Base-by-base conservation (phyloP, 2,888 invertebrate genomes). In the Schizaphis graminum region DNA sequence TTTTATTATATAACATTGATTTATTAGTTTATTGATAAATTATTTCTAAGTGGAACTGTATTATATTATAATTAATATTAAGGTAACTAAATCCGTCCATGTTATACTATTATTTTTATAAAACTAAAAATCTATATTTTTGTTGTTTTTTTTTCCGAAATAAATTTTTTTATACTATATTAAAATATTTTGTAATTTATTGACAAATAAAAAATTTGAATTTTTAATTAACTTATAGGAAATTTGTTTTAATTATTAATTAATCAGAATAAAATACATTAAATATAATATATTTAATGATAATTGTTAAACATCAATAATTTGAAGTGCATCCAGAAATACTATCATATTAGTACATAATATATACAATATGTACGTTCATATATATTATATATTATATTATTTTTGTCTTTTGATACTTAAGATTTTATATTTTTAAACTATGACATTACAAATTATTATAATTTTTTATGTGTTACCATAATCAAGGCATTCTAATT, bases 71-170 rank as follows among this genome's bases (percentile, higher is more conserved):
- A 77, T 21, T 77, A 35, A 77, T 77, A 77, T 16, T 87, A 67
- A 61, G 49, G 4, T 87, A 44, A 92, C 28, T 21, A 49, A 49
- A 47, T 92, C 86, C 86, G 61, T 86, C 87, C 87, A 61, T 87
- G 87, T 92, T 92, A 47, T 92, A 92, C 87, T 13, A 41, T 84
- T 91, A 57, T 57, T 86, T 44, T 44, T 13, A 44, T 44, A 44
- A 3, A 44, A 44, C 41, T 44, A 47, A 49, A 53, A 8, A 41
- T 87, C 8, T 87, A 28, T 49, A 87, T 2, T 41, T 87, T 47
- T 35, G 61, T 21, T 86, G 35, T 35, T 67, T 41, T 87, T 47
- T 61, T 86, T 87, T 86, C 16, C 67, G 28, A 85, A 87, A 88
- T 67, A 88, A 57, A 86, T 28, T 3, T 21, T 92, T 92, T 92